Evolutionary conservation across 2,888 invertebrate species (phyloP).

Genomic region (Pollenia griseotomentosa): DNA sequence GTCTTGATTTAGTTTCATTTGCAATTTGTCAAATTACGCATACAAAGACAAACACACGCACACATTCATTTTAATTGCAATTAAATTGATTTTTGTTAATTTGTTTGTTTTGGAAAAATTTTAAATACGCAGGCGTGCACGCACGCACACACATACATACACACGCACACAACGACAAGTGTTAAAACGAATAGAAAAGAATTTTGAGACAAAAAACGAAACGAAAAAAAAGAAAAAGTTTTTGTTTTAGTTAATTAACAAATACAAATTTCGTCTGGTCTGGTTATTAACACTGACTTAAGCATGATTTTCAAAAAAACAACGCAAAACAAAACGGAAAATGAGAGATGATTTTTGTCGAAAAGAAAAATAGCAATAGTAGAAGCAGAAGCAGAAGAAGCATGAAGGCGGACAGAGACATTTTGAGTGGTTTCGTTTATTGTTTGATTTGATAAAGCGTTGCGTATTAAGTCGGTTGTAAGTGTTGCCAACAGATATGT

Average conservation of each 20-base stretch:
- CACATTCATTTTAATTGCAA: conserved; percentile 21
- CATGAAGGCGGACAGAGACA: conserved; percentile 26
- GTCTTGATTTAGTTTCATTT: conserved; percentile 77
- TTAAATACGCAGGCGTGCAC: conserved; percentile 17
- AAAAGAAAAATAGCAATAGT: conserved; percentile 10
- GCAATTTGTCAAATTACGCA: conserved; percentile 62
- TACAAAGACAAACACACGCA: conserved; percentile 45
- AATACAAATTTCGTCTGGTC: conserved; percentile 46
- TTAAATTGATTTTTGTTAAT: too few species aligned
- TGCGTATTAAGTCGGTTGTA: conserved; percentile 2
- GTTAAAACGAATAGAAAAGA: conserved; percentile 56
- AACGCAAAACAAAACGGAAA: background rate
- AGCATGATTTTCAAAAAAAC: conserved; percentile 63
- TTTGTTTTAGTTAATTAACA: conserved; percentile 60
- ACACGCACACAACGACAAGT: conserved; percentile 48
- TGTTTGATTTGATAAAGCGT: background rate
- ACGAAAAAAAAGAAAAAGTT: conserved; percentile 53
- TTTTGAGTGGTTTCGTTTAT: conserved; percentile 12
- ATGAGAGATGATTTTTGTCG: conserved; percentile 38
- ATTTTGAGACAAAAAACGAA: conserved; percentile 56
- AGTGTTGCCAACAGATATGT: conserved; percentile 35
- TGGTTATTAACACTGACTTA: conserved; percentile 69
- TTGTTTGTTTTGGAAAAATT: background rate
- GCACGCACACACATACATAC: conserved; percentile 26
- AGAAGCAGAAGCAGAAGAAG: conserved; percentile 25